Evolutionary conservation across 2,797 vertebrate genomes (phyloP).

Genomic region (Thripadectes ignobilis): DNA sequence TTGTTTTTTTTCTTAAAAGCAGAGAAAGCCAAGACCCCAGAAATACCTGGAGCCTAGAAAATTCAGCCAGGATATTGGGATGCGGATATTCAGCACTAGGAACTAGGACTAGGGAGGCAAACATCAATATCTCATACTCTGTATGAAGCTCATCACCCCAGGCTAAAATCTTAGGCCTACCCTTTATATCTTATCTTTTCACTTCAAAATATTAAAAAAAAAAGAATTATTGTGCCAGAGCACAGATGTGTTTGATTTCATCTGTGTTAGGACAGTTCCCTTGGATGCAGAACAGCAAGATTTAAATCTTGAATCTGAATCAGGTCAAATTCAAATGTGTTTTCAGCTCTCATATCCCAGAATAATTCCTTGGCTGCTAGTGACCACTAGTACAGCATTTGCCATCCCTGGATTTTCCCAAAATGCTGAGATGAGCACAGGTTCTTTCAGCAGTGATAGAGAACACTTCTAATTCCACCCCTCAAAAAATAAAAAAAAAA

Average conservation of each 20-base stretch:
- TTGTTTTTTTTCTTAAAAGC: background rate
- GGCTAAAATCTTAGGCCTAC: background rate
- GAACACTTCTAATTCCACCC: background rate
- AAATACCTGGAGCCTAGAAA: background rate
- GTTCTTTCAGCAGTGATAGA: background rate
- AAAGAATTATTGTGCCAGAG: background rate
- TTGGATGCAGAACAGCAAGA: background rate
- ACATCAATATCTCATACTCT: background rate
- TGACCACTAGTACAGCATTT: background rate
- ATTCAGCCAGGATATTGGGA: background rate
- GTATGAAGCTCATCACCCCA: background rate
- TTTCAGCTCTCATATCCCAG: background rate
- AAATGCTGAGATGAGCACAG: background rate
- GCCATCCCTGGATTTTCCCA: background rate
- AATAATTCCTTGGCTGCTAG: background rate
- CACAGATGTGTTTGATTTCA: background rate
- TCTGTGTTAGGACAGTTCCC: background rate
- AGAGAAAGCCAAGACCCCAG: background rate
- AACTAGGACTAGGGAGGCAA: background rate
- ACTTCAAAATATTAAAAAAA: background rate
- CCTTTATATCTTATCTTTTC: background rate
- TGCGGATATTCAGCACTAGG: background rate
- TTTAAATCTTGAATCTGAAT: background rate
- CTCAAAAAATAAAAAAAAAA: too few species aligned
- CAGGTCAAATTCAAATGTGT: background rate